These are phyloP conservation scores for Laticauda laticaudata DNA, from an alignment of 2,113 vertebrate species.

Conservation along the genomic window DNA sequence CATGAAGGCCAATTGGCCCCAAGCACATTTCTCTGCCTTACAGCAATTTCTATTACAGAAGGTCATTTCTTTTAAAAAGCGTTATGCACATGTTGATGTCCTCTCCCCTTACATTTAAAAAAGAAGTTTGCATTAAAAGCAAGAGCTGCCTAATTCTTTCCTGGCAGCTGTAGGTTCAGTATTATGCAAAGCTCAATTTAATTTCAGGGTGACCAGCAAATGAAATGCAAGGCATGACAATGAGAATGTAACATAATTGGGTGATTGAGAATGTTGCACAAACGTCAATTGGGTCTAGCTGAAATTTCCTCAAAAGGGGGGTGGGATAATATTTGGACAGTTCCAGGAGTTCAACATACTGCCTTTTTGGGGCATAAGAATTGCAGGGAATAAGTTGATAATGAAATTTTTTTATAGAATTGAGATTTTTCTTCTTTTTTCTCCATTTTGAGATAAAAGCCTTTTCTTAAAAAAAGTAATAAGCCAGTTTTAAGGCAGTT, in stretches of 20 bases:
- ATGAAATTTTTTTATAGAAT: not conserved
- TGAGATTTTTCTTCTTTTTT: not conserved
- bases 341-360: not conserved
- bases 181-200: not conserved
- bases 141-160: not conserved
- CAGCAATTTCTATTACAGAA: not conserved
- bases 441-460: not conserved
- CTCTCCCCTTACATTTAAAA: not conserved
- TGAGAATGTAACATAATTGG: not conserved
- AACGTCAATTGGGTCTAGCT: not conserved
- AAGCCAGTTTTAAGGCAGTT: not conserved
- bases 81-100: not conserved
- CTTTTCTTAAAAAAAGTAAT: not conserved
- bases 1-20: not conserved
- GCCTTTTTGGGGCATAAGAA: not conserved
- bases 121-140: not conserved
- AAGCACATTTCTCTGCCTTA: not conserved
- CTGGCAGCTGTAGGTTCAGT: not conserved
- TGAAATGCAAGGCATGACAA: not conserved
- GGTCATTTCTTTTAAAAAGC: conserved; percentile 19
- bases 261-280: not conserved
- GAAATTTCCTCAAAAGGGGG: not conserved
- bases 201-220: not conserved
- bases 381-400: not conserved
- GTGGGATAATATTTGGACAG: not conserved